Evolutionary conservation across 2,888 invertebrate species (phyloP).

Genomic region (Sialis lutaria): DNA sequence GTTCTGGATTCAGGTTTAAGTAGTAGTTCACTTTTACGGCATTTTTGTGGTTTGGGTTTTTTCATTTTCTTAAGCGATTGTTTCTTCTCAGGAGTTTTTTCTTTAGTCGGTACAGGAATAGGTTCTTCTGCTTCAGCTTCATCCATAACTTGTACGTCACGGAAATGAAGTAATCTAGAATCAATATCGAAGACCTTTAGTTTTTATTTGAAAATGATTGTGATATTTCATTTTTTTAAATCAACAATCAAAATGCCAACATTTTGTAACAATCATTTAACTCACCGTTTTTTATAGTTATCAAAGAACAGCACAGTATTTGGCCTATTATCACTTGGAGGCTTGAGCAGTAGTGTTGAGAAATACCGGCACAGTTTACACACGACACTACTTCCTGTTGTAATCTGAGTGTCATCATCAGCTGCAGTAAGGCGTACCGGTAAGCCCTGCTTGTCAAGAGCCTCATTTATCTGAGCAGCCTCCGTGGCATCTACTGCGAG

Average conservation of each 20-base stretch:
- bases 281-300: constrained; percentile 44
- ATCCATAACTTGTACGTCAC: constrained; percentile 49
- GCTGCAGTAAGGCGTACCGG: constrained; percentile 50
- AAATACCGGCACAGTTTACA: constrained; percentile 72
- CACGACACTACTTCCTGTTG: constrained; percentile 35
- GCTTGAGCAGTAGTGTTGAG: constrained; percentile 51
- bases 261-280: constrained; percentile 1
- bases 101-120: constrained; percentile 20
- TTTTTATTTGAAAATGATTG: too few species aligned
- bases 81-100: constrained; percentile 13
- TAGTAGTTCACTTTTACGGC: background rate
- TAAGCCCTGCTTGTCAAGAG: constrained; percentile 40
- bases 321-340: constrained; percentile 31
- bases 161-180: constrained; percentile 53
- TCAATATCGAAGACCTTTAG: background rate
- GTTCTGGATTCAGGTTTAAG: background rate
- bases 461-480: constrained; percentile 29
- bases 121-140: constrained; percentile 33
- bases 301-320: constrained; percentile 34
- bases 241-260: constrained; percentile 1
- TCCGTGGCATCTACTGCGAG: constrained; percentile 44
- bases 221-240: background rate
- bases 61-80: constrained; percentile 20
- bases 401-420: background rate
- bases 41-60: constrained; percentile 17